Evolutionary conservation across 2,888 invertebrate species (phyloP).

Genomic region (Dascillus cervinus): DNA sequence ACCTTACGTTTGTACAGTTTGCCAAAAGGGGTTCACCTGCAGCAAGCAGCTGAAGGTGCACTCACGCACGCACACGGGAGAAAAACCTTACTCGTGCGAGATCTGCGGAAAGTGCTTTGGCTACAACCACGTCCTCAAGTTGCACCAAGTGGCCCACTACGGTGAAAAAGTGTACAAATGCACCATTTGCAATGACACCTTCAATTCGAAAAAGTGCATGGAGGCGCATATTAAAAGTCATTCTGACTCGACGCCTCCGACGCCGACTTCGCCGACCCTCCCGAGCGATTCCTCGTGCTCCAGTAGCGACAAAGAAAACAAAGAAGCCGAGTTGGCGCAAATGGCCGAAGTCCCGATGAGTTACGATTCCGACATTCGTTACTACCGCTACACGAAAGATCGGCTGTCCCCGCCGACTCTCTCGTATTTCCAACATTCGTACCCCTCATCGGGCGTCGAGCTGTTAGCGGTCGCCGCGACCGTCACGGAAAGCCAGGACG

Average conservation of each 20-base stretch:
- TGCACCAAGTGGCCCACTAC: conserved; percentile 80
- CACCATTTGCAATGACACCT: conserved; percentile 84
- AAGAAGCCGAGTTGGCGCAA: conserved; percentile 27
- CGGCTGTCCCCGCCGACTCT: conserved; percentile 25
- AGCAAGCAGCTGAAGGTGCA: conserved; percentile 88
- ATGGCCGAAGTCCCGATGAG: conserved; percentile 25
- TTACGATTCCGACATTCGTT: conserved; percentile 35
- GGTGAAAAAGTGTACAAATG: conserved; percentile 90
- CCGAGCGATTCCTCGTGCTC: conserved; percentile 38
- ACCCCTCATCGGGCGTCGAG: conserved; percentile 34
- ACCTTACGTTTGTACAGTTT: conserved; percentile 71
- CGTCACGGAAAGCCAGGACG: conserved; percentile 35
- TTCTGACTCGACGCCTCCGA: conserved; percentile 49
- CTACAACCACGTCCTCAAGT: conserved; percentile 83
- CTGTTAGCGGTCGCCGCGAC: conserved; percentile 42
- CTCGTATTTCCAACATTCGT: conserved; percentile 17
- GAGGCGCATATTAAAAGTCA: conserved; percentile 80
- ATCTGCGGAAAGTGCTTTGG: conserved; percentile 87
- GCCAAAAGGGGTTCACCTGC: conserved; percentile 86
- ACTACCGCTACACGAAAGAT: conserved; percentile 30
- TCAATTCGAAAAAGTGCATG: conserved; percentile 85
- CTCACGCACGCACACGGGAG: conserved; percentile 84
- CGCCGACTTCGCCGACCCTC: conserved; percentile 41
- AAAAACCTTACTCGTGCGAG: conserved; percentile 85
- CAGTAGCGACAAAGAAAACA: conserved; percentile 47